Base-by-base conservation (phyloP, 1,140 invertebrate genomes). In the Leptopilina clavipes region DNA sequence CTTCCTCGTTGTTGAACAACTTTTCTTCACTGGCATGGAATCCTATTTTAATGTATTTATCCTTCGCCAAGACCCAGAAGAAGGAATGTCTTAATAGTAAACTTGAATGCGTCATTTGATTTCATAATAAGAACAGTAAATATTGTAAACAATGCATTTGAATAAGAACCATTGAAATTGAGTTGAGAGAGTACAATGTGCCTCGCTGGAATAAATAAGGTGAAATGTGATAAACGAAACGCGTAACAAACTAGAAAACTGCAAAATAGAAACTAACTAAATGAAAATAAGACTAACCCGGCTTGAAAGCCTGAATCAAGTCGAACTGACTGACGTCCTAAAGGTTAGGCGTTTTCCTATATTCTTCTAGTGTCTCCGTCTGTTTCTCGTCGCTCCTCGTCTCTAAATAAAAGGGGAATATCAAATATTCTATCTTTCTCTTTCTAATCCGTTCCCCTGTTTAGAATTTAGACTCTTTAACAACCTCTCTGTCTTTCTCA, bases 251-350 rank as follows among this genome's bases (percentile, higher is more conserved):
- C 25, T 22, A 73, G 37, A 17, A 79, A 72, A 59, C 11, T 72
- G 74, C 77, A 22, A 74, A 77, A 74, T 71, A 17, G 43, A 71
- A 74, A 54, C 74, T 70, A 75, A 70, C 44, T 71, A 70, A 25
- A 25, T 71, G 45, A 73, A 45, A 40, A 2, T 71, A 19, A 22
- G 70, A 72, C 71, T 59, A 72, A 43, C 75, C 73, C 54, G 75
- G 73, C 43, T 76, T 31, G 65, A 17, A 56, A 18, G 22, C 52
- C 19, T 56, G 48, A 37, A 44, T 59, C 31, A 56, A 31, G 48
- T 56, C 5, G 48, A 44, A 73, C 52, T 73, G 44, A 73, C 52
- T 73, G 44, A 37, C 48, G 72, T 73, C 72, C 52, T 73, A 52
- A 31, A 73, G 72, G 72, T 73, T 73, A 73, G 72, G 72, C 45